A percentile compares a stretch with the other conserved stretches of the same genome.
Evolutionary conservation across 2,888 invertebrate species (phyloP).

Genomic region (Coelinius sp.): DNA sequence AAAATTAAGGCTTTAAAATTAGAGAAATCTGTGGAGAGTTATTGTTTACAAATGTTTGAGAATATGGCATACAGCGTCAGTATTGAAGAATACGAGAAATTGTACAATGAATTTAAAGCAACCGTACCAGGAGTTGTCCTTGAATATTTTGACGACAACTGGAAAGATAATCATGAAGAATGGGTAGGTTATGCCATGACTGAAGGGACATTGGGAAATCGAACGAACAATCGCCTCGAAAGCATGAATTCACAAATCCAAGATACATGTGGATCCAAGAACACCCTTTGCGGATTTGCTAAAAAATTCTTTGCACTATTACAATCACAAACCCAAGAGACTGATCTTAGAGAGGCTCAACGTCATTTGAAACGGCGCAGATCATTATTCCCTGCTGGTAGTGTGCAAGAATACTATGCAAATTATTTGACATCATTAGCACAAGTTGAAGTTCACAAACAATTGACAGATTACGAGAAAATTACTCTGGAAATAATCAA

Average conservation of each 20-base stretch:
- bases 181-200: constrained; percentile 24
- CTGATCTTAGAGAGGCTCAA: no score
- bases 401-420: no score
- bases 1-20: neutral
- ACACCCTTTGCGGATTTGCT: no score
- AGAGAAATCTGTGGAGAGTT: neutral
- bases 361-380: no score
- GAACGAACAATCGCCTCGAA: constrained; percentile 34
- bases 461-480: no score
- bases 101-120: neutral
- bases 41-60: neutral
- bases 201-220: constrained; percentile 25
- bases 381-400: no score
- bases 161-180: constrained; percentile 18
- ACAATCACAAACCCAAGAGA: no score
- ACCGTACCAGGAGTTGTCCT: neutral
- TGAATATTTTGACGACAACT: constrained; percentile 32
- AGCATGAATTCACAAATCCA: constrained; percentile 27
- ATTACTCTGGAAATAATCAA: no score
- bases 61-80: constrained; percentile 13
- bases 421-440: no score
- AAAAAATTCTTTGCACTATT: no score
- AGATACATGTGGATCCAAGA: neutral
- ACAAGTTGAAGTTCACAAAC: no score
- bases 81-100: neutral